Evolutionary conservation across 2,888 invertebrate genomes (phyloP).

Genomic region (Drosophila cognata): DNA sequence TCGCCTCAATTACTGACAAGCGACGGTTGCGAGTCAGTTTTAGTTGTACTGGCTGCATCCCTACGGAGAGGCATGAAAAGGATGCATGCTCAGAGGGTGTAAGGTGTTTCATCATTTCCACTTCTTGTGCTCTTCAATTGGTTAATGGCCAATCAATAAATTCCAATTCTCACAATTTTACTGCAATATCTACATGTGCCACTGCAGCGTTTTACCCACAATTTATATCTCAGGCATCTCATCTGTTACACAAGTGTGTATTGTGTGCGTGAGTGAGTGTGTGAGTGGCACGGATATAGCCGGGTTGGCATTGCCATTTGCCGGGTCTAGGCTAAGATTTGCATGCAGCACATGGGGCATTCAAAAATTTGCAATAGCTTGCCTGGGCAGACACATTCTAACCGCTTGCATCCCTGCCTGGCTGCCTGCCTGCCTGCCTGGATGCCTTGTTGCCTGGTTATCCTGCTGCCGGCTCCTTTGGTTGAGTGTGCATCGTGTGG

Average conservation of each 20-base stretch:
- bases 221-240: slow-evolving; percentile 77
- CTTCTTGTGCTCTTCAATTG: slow-evolving; percentile 63
- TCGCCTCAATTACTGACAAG: slow-evolving; percentile 52
- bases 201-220: slow-evolving; percentile 74
- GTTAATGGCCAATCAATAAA: slow-evolving; percentile 84
- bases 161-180: slow-evolving; percentile 80
- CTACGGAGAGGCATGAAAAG: background rate
- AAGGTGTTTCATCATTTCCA: slow-evolving; percentile 23
- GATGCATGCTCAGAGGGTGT: background rate
- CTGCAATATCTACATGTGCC: slow-evolving; percentile 81
- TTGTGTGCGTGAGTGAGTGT: slow-evolving; percentile 17
- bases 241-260: slow-evolving; percentile 72
- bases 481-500: slow-evolving; percentile 29
- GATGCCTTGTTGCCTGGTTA: slow-evolving; percentile 20
- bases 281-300: slow-evolving; percentile 34
- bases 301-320: slow-evolving; percentile 61
- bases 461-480: slow-evolving; percentile 35
- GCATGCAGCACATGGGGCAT: slow-evolving; percentile 75
- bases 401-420: slow-evolving; percentile 10
- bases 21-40: slow-evolving; percentile 27
- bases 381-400: slow-evolving; percentile 28
- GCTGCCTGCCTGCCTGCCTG: slow-evolving; percentile 14
- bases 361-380: slow-evolving; percentile 71
- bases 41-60: slow-evolving; percentile 3
- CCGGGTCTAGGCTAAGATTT: slow-evolving; percentile 70